Evolutionary conservation across 2,113 vertebrate species (phyloP), one percentile per base, ranked within the genome.

Genomic region (Apodemus sylvaticus): DNA sequence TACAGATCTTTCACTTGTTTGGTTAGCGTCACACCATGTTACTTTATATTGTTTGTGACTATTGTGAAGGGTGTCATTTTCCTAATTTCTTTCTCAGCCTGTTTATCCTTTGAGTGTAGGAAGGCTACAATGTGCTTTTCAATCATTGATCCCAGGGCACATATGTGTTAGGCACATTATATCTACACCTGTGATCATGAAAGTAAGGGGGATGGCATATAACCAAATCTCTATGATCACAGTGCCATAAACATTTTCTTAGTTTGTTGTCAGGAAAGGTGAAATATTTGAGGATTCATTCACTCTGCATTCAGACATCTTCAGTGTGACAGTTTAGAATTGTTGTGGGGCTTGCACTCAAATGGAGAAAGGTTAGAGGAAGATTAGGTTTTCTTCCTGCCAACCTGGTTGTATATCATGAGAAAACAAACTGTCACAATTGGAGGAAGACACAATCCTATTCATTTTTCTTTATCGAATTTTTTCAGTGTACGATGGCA

Each of bases 351-450:
- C 48, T 77, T 14, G 90, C 60, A 58, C n/a, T 31, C 42, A 92
- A 39, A 74, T 19, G 8, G 82, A 93, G 90, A 97, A 95, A 95
- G 81, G 71, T 93, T 95, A 94, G 36, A 64, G 14, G 39, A n/a
- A 95, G 76, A 94, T 93, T 64, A 92, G 11, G 48, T 86, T 70
- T 88, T 45, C 42, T 24, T 6, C 10, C 39, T 94, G 48, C 71
- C 5, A 77, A 66, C 70, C 36, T n/a, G 87, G 31, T 39, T 95
- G 24, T 96, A 93, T 90, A 93, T 95, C 85, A 88, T 68, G 87
- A 88, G 26, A n/a, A 95, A 96, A 76, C 0, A 0, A 64, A 92
- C 79, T 89, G 76, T 95, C 88, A 89, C 77, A 90, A 78, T 16
- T 39, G 19, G 66, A 96, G 39, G 78, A 94, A 85, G 96, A 83